These are phyloP conservation scores for Nibea albiflora DNA, from an alignment of 2,113 vertebrate species.

Conservation along the genomic window DNA sequence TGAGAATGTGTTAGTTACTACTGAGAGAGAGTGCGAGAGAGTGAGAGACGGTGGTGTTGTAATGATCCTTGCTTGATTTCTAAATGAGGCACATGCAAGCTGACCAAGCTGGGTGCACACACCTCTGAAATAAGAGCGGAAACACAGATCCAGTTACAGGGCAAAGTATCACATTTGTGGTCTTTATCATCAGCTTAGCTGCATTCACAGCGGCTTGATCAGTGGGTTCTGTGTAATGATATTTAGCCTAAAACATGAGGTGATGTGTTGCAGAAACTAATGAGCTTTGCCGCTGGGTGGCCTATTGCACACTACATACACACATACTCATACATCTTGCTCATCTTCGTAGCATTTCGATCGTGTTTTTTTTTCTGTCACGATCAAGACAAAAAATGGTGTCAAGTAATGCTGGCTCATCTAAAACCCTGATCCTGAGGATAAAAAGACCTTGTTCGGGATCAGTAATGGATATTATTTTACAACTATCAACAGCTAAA, in stretches of 20 bases:
- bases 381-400: background rate
- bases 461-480: constrained; percentile 27
- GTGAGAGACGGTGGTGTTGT: constrained; percentile 57
- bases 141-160: constrained; percentile 78
- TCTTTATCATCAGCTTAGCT: constrained; percentile 74
- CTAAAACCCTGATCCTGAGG: background rate
- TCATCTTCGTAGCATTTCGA: constrained; percentile 34
- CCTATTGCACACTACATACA: constrained; percentile 41
- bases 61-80: constrained; percentile 80
- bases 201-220: constrained; percentile 64
- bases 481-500: constrained; percentile 30
- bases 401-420: background rate
- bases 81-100: constrained; percentile 74
- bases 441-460: background rate
- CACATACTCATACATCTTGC: background rate
- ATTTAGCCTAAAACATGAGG: constrained; percentile 73
- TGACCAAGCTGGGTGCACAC: constrained; percentile 60
- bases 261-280: constrained; percentile 70
- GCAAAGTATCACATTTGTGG: constrained; percentile 70
- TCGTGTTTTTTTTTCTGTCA: constrained; percentile 16
- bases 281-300: constrained; percentile 74
- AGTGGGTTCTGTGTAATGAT: constrained; percentile 69
- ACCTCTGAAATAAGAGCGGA: constrained; percentile 76
- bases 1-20: constrained; percentile 75
- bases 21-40: constrained; percentile 41